Percentiles rank a stretch among this genome's conserved stretches.
Evolutionary conservation across 2,113 vertebrate genomes (phyloP).

Genomic region (Sarotherodon lohbergeri): DNA sequence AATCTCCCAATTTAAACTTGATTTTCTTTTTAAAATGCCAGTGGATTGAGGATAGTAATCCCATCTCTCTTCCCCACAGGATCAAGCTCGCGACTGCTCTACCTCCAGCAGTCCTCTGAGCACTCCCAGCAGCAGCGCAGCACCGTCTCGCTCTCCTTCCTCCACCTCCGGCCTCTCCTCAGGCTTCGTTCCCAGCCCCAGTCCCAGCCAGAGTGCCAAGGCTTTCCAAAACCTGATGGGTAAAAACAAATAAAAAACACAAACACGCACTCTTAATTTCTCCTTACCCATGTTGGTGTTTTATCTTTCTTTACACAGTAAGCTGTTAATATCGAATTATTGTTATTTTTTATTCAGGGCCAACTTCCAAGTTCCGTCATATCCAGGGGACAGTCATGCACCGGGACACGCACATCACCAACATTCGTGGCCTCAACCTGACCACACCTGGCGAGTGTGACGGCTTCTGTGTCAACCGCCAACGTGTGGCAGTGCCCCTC

Average conservation of each 20-base stretch:
- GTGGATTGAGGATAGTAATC: not conserved
- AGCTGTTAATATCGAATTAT: not conserved
- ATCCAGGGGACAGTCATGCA: constrained; percentile 82
- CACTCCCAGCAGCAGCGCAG: constrained; percentile 79
- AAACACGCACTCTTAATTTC: not conserved
- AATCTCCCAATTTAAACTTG: not conserved
- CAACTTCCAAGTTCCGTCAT: constrained; percentile 87
- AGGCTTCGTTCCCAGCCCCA: constrained; percentile 83
- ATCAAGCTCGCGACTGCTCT: constrained; percentile 70
- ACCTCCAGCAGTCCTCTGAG: constrained; percentile 79
- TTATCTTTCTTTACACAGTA: not conserved
- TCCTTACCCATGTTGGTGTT: not conserved
- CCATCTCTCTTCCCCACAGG: constrained; percentile 35
- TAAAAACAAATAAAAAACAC: constrained; percentile 43
- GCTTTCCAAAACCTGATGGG: constrained; percentile 85
- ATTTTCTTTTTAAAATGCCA: not conserved
- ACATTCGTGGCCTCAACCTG: constrained; percentile 88
- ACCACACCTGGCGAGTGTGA: constrained; percentile 91
- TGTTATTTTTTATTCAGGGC: constrained; percentile 11
- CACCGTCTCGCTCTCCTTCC: constrained; percentile 76
- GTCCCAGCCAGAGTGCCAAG: constrained; percentile 83
- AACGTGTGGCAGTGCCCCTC: constrained; percentile 82
- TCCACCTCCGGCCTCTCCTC: constrained; percentile 84
- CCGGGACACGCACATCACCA: constrained; percentile 88
- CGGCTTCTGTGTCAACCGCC: constrained; percentile 84